Evolutionary conservation across 1,140 invertebrate genomes (phyloP), one percentile per base, ranked within the genome.

Genomic region (Drosophila bocqueti): DNA sequence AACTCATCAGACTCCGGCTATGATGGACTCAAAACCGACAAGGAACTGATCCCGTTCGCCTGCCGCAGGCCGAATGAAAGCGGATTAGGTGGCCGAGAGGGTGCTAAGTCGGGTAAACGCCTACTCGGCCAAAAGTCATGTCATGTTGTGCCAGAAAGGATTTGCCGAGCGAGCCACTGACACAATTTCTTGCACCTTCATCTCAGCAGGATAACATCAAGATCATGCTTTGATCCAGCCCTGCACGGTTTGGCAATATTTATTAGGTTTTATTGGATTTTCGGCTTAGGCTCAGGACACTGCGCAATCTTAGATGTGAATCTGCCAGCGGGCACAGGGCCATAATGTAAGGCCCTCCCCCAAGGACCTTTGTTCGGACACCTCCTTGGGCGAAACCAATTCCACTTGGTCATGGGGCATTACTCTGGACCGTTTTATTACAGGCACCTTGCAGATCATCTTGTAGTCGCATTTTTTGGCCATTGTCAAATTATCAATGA

Each of bases 241-340:
- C 42, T 52, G 57, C 38, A 74, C 75, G 83, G 76, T 74, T 82
- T 80, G 79, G 71, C 79, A 91, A 91, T 90, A 90, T 91, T 91
- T 86, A 90, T 91, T 81, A n/a, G 69, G 69, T 71, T 87, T 83
- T 91, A 87, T 91, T 90, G 84, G 90, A 91, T 91, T 91, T 91
- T 63, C 73, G 73, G 89, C 76, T 91, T 90, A 91, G 54, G 61
- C 50, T 38, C 36, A 45, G 11, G 24, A 57, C 66, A 31, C 54
- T 64, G 66, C 86, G 81, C 75, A 85, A 89, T 90, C 85, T 90
- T 90, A 72, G 75, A 66, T 79, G 49, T 24, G 54, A 34, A 76
- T 86, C 83, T 74, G 29, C 36, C 18, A 24, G 31, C 47, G 21
- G 26, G 45, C 59, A 72, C 67, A 52, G 18, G 36, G 2, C 10